Conservation (phyloP, 2,888 invertebrate species). For the Amitus sp. region DNA sequence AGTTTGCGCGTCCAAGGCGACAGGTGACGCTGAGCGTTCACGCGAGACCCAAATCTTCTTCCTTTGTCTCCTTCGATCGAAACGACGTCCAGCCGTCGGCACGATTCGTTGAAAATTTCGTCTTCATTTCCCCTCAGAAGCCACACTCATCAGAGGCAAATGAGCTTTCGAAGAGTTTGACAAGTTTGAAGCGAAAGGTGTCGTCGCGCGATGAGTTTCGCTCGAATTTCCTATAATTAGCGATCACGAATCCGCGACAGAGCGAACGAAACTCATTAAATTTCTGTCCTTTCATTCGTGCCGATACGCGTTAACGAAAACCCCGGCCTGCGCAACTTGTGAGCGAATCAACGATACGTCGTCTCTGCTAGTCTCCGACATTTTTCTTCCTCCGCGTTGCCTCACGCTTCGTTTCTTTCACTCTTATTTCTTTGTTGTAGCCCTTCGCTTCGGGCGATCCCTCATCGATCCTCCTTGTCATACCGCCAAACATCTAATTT, state of each 20-base stretch:
- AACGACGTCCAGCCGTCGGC: not conserved
- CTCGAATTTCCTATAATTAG: conserved; percentile 32
- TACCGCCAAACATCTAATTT: too few species aligned
- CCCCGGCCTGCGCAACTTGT: conserved; percentile 37
- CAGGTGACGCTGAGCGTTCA: conserved; percentile 40
- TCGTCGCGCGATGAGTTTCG: conserved; percentile 24
- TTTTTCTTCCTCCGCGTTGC: conserved; percentile 16
- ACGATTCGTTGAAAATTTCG: too few species aligned
- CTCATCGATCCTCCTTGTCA: too few species aligned
- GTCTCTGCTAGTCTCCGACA: conserved; percentile 10
- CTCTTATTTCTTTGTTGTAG: conserved; percentile 4
- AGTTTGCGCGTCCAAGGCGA: conserved; percentile 26
- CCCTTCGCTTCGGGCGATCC: too few species aligned
- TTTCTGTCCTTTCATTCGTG: conserved; percentile 63
- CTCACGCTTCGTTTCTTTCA: conserved; percentile 22
- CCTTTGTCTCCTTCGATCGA: conserved; percentile 6
- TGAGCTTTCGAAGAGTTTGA: conserved; percentile 43
- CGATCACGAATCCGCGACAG: conserved; percentile 37
- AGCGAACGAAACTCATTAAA: conserved; percentile 61
- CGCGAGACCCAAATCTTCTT: too few species aligned
- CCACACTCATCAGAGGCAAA: conserved; percentile 14
- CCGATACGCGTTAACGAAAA: conserved; percentile 53
- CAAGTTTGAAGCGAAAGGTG: conserved; percentile 2
- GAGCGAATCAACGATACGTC: conserved; percentile 45
- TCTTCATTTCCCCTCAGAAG: too few species aligned